Evolutionary conservation across 37 sponge, comb jelly and placozoan species (phyloP).

Genomic region (Geodia barretti): DNA sequence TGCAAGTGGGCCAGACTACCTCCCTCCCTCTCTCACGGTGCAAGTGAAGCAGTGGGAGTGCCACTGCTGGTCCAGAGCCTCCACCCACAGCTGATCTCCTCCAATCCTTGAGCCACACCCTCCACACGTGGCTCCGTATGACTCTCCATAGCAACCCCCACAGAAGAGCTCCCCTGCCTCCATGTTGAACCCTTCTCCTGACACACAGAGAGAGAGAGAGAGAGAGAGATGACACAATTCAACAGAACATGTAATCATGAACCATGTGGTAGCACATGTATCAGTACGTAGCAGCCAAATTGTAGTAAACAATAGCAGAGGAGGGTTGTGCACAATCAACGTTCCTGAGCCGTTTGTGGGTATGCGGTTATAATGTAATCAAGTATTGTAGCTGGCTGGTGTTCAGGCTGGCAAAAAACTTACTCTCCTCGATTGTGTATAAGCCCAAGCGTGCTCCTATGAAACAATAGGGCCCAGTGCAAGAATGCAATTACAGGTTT

Average conservation of each 20-base stretch:
- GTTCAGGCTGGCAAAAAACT: too few species aligned
- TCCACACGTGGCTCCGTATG: constrained; percentile 52
- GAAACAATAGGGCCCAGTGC: too few species aligned
- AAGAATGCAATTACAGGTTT: too few species aligned
- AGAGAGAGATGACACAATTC: background rate
- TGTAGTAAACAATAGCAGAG: too few species aligned
- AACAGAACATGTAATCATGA: background rate
- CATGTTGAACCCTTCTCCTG: constrained; percentile 71
- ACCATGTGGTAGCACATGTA: background rate
- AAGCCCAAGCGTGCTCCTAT: too few species aligned
- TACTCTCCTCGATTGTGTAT: too few species aligned
- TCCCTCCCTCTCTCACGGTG: constrained; percentile 52
- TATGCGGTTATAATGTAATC: too few species aligned
- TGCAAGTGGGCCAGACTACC: background rate
- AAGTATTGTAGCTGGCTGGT: too few species aligned
- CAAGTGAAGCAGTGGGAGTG: constrained; percentile 79
- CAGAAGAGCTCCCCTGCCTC: constrained; percentile 63
- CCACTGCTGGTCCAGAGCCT: constrained; percentile 73
- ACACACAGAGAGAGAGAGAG: background rate
- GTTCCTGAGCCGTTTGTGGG: too few species aligned
- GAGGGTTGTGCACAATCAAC: too few species aligned
- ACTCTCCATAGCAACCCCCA: constrained; percentile 39
- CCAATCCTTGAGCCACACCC: constrained; percentile 67
- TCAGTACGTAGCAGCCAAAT: too few species aligned
- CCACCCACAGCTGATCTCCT: constrained; percentile 80